These are phyloP conservation scores for Hyphantria cunea DNA, from an alignment of 1,140 invertebrate genomes.

Conservation along the genomic window DNA sequence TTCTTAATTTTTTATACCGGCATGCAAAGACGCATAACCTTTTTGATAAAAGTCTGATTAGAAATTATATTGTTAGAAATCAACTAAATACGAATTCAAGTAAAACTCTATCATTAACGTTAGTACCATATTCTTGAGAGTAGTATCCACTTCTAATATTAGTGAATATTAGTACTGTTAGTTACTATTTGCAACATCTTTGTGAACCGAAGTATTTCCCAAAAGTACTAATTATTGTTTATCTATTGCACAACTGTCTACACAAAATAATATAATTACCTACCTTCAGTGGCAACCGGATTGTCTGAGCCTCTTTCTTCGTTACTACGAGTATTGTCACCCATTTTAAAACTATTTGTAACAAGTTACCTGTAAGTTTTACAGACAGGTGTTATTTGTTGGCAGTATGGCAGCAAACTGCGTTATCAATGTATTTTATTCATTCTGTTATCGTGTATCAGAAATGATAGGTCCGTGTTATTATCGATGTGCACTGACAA, in stretches of 20 bases:
- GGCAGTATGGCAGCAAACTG: conserved; percentile 30
- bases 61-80: no score
- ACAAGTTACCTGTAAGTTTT: not conserved
- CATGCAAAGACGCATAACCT: no score
- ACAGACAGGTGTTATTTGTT: conserved; percentile 36
- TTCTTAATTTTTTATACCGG: no score
- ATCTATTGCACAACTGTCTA: not conserved
- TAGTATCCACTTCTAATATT: no score
- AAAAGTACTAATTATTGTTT: not conserved
- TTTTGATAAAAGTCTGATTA: no score
- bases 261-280: not conserved
- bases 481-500: conserved; percentile 12
- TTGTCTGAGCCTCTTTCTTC: conserved; percentile 41
- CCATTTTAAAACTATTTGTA: conserved; percentile 17
- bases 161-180: no score
- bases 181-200: no score
- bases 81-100: no score
- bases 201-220: no score
- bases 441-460: conserved; percentile 43
- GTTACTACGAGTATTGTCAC: conserved; percentile 4
- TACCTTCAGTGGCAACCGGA: conserved; percentile 41
- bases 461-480: conserved; percentile 44
- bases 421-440: conserved; percentile 35
- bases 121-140: no score
- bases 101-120: no score